Conservation (phyloP, 2,888 invertebrate genomes). For the Acleris sparsana region DNA sequence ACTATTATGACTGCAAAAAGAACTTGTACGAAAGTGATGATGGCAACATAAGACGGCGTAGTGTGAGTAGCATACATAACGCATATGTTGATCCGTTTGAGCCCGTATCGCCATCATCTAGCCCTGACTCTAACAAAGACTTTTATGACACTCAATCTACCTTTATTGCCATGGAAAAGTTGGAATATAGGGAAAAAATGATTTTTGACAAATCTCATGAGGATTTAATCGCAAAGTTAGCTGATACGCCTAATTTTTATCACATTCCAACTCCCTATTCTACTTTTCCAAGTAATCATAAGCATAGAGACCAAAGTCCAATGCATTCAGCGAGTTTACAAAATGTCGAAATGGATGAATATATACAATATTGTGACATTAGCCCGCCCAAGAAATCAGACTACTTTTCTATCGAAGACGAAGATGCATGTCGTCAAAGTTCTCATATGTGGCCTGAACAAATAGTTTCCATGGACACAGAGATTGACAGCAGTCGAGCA, state of each 20-base stretch:
- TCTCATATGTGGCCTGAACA: conserved; percentile 84
- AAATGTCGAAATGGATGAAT: conserved; percentile 87
- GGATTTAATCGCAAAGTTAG: conserved; percentile 81
- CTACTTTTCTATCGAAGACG: conserved; percentile 79
- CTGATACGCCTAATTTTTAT: conserved; percentile 75
- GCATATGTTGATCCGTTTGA: conserved; percentile 74
- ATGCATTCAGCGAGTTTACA: conserved; percentile 88
- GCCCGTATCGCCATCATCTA: conserved; percentile 84
- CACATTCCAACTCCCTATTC: conserved; percentile 85
- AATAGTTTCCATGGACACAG: conserved; percentile 78
- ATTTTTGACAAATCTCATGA: conserved; percentile 83
- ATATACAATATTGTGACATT: conserved; percentile 66
- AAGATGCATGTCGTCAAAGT: conserved; percentile 76
- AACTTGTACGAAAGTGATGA: conserved; percentile 73
- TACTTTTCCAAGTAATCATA: conserved; percentile 84
- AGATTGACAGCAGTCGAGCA: conserved; percentile 73
- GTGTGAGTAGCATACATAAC: conserved; percentile 66
- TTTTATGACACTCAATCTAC: conserved; percentile 83
- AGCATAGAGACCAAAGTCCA: conserved; percentile 83
- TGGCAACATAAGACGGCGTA: conserved; percentile 60
- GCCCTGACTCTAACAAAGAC: conserved; percentile 86
- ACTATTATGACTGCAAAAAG: conserved; percentile 87
- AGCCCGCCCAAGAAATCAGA: conserved; percentile 71
- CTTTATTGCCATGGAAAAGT: conserved; percentile 73
- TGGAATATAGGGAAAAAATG: conserved; percentile 80